phyloP scores from a whole-genome alignment of 2,888 invertebrate genomes.

The Druceiella hillmani region DNA sequence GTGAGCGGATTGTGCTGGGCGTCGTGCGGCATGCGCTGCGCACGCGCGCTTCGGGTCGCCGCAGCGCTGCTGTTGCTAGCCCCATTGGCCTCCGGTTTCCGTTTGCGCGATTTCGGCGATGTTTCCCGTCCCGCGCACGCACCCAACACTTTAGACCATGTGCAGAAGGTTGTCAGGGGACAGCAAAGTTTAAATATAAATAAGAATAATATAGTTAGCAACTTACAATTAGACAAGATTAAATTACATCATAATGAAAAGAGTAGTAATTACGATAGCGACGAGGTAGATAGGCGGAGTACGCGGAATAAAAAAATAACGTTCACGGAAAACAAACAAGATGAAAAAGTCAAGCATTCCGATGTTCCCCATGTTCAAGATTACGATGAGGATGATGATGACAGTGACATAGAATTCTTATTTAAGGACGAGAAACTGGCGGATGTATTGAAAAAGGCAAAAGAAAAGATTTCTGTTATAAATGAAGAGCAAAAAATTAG shows the following conservation, averaged over 20 bases:
- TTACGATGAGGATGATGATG: slow-evolving; percentile 22
- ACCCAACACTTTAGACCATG: too few relatives aligned
- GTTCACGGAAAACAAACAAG: too few relatives aligned
- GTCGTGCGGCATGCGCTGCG: slow-evolving; percentile 47
- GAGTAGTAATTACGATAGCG: slow-evolving; percentile 17
- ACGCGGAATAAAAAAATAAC: too few relatives aligned
- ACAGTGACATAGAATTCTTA: slow-evolving; percentile 13
- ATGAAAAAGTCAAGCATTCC: slow-evolving; percentile 13
- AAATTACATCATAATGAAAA: too few relatives aligned
- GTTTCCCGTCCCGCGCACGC: too few relatives aligned
- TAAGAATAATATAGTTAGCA: too few relatives aligned
- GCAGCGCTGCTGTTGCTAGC: slow-evolving; percentile 41
- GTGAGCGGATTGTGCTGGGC: slow-evolving; percentile 40
- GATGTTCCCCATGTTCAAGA: slow-evolving; percentile 24
- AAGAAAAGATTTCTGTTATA: too few relatives aligned
- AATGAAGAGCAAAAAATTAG: too few relatives aligned
- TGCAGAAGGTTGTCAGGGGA: too few relatives aligned
- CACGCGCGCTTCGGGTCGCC: slow-evolving; percentile 47
- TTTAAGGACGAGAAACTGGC: not conserved
- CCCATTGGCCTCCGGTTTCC: slow-evolving; percentile 51
- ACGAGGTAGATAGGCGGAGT: slow-evolving; percentile 20
- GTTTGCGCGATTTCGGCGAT: slow-evolving; percentile 47
- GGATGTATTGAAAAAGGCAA: slow-evolving; percentile 6
- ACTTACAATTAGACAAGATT: too few relatives aligned
- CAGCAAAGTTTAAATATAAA: too few relatives aligned